phyloP scores from a whole-genome alignment of 2,113 vertebrate genomes.

The Tragelaphus scriptus region DNA sequence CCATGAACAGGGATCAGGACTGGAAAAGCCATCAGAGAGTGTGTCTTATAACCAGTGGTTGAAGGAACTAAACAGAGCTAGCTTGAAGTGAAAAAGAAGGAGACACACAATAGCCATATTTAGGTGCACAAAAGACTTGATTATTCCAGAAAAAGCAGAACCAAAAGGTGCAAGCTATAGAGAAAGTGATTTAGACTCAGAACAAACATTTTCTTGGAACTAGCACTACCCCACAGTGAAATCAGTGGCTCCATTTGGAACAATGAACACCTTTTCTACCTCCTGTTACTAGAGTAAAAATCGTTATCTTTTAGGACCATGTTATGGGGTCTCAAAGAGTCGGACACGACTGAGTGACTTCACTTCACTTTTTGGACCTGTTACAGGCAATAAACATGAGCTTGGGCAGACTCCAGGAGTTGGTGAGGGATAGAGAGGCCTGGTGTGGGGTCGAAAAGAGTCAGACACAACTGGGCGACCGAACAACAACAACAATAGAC shows the following conservation, averaged over 20 bases:
- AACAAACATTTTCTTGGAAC: background rate
- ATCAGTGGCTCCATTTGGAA: background rate
- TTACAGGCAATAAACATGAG: background rate
- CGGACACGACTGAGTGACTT: background rate
- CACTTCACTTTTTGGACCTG: background rate
- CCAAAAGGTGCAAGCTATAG: background rate
- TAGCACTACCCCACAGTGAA: background rate
- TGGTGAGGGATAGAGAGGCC: background rate
- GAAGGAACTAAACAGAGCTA: background rate
- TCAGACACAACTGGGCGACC: background rate
- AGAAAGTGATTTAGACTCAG: background rate
- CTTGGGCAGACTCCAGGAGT: background rate
- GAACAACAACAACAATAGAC: background rate
- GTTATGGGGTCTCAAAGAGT: background rate
- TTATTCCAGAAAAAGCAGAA: background rate
- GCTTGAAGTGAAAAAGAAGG: background rate
- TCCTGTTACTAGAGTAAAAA: background rate
- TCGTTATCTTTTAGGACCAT: background rate
- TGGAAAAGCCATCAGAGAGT: background rate
- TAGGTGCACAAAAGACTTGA: background rate
- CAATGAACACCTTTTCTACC: background rate
- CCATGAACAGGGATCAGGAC: background rate
- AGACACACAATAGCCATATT: background rate
- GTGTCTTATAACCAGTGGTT: background rate
- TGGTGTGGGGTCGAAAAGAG: background rate